Evolutionary conservation across 2,113 vertebrate species (phyloP), one percentile per base, ranked within the genome.

Genomic region (Ramphastos sulfuratus): DNA sequence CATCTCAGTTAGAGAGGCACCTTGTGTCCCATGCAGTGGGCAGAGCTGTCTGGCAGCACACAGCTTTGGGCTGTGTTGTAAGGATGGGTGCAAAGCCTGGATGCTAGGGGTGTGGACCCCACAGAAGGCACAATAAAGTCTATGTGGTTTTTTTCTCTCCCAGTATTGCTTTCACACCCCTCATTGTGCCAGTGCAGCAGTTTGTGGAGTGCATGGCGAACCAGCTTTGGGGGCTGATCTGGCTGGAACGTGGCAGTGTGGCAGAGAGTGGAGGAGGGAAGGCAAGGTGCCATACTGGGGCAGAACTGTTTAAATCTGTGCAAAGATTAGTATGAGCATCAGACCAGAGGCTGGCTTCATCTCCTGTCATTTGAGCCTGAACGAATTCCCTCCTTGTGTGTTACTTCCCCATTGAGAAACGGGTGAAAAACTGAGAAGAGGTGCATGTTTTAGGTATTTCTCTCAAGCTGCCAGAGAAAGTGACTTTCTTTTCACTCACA

Each of bases 121-220:
- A 5, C 19, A 61, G 59, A 44, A 50, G 44, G 42, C 42, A 42
- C 24, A 12, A 13, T 0, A 0, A 52, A 48, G 25, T 23, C 56
- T 80, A 58, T 39, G n/a, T 76, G 19, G 14, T 37, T 76, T 33
- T 35, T 31, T 35, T 12, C 15, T 7, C 3, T 24, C 7, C 23
- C 11, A 5, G 7, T 9, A 9, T 71, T 76, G 54, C 35, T 85
- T 77, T 76, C 19, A 13, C 1, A 1, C 31, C 44, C 27, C 37
- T 16, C 10, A 6, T 48, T 0, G 4, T 64, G 50, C 25, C 21
- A 65, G 2, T 0, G 0, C 33, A 61, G 52, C 37, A 75, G 52
- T 61, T 72, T 24, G 3, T 37, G 54, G 28, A 84, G 31, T 84
- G 58, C 33, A 5, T 3, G 7, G 35, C 28, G 63, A 90, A 70